A percentile compares a stretch with the other conserved stretches of the same genome.
Evolutionary conservation across 2,113 vertebrate species (phyloP).

Genomic region (Catharus fuscescens): DNA sequence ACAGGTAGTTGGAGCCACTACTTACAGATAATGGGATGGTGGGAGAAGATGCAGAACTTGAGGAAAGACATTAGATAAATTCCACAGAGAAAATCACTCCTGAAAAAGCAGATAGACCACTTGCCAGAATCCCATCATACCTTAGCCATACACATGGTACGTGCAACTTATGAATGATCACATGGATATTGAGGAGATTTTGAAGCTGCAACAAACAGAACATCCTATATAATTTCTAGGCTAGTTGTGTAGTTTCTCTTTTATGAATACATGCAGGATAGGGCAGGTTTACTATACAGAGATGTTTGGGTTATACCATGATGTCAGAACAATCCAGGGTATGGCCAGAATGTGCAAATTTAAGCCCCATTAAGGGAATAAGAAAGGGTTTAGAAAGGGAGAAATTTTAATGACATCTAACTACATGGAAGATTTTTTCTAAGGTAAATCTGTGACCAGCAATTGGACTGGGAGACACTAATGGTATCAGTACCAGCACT

Average conservation of each 20-base stretch:
- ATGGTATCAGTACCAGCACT: not conserved
- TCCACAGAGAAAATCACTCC: not conserved
- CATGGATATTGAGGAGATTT: not conserved
- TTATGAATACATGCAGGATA: not conserved
- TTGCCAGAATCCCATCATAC: not conserved
- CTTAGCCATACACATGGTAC: not conserved
- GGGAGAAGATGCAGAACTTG: not conserved
- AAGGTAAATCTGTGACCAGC: not conserved
- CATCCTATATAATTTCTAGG: not conserved
- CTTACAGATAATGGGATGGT: not conserved
- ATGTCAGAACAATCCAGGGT: not conserved
- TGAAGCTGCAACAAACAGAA: not conserved
- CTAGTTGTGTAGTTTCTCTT: not conserved
- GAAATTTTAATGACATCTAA: not conserved
- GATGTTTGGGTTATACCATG: not conserved
- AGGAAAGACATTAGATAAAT: not conserved
- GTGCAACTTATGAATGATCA: not conserved
- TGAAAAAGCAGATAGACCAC: not conserved
- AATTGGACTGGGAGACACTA: not conserved
- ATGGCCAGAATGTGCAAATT: not conserved
- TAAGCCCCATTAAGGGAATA: not conserved
- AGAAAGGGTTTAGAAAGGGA: not conserved
- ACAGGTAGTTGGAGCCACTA: not conserved
- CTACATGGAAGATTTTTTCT: not conserved
- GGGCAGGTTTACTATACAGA: not conserved